phyloP scores from a whole-genome alignment of 2,797 vertebrate genomes.

The Brachyalestes nurse region DNA sequence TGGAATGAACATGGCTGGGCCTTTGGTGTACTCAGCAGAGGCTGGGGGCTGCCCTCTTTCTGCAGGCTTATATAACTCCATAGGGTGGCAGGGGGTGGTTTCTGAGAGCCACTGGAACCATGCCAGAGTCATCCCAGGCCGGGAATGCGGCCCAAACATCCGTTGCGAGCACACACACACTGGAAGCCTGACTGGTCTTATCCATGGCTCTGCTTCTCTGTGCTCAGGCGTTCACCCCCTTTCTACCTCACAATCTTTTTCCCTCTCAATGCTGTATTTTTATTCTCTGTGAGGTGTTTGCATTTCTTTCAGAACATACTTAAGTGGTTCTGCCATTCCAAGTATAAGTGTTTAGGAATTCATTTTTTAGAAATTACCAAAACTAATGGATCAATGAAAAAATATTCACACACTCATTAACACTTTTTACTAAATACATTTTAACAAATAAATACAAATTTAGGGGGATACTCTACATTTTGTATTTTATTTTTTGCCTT shows the following conservation, averaged over 20 bases:
- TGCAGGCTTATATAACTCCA: slow-evolving; percentile 40
- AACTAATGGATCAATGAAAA: too few relatives aligned
- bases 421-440: too few relatives aligned
- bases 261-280: neutral
- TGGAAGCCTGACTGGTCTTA: neutral
- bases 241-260: neutral
- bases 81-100: slow-evolving; percentile 40
- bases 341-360: too few relatives aligned
- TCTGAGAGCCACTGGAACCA: slow-evolving; percentile 32
- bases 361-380: too few relatives aligned
- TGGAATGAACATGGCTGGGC: slow-evolving; percentile 37
- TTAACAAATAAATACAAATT: too few relatives aligned
- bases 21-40: slow-evolving; percentile 50
- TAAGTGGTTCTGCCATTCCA: too few relatives aligned
- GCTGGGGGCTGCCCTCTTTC: slow-evolving; percentile 28
- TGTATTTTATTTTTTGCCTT: too few relatives aligned
- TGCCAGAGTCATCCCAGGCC: slow-evolving; percentile 37
- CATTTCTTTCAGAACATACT: too few relatives aligned
- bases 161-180: slow-evolving; percentile 10
- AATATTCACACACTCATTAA: too few relatives aligned
- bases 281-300: neutral
- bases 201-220: neutral
- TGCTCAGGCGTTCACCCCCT: neutral
- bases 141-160: slow-evolving; percentile 34
- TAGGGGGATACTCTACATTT: too few relatives aligned